These are phyloP conservation scores for Athrips mouffetella DNA, from an alignment of 2,888 invertebrate genomes.

Conservation along the genomic window DNA sequence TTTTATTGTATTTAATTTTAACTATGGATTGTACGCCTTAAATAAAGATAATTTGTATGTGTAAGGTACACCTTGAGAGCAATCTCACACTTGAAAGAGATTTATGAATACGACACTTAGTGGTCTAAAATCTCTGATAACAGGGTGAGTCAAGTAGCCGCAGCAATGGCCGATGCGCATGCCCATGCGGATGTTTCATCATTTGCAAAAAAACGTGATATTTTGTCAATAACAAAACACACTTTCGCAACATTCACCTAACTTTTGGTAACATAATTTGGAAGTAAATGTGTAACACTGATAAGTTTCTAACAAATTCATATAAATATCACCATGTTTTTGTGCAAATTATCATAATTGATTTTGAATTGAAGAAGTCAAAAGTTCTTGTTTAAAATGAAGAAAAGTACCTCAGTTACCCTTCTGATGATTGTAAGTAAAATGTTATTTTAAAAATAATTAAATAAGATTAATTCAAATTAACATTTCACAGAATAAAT, in stretches of 20 bases:
- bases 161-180: no score
- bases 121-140: no score
- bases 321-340: background rate
- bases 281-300: slow-evolving; percentile 15
- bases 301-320: slow-evolving; percentile 11
- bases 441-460: background rate
- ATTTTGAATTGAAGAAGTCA: background rate
- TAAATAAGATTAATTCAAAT: no score
- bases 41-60: no score
- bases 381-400: background rate
- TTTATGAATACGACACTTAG: no score
- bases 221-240: background rate
- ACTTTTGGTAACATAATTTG: background rate
- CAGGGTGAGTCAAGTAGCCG: no score
- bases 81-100: no score
- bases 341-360: background rate
- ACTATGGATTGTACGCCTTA: no score
- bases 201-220: background rate
- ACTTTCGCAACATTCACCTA: background rate
- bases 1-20: no score
- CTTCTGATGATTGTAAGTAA: background rate
- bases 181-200: background rate
- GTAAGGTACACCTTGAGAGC: no score
- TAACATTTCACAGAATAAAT: no score
- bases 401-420: background rate